Conservation (phyloP, 2,113 vertebrate species). For the Neolamprologus fasciatus region DNA sequence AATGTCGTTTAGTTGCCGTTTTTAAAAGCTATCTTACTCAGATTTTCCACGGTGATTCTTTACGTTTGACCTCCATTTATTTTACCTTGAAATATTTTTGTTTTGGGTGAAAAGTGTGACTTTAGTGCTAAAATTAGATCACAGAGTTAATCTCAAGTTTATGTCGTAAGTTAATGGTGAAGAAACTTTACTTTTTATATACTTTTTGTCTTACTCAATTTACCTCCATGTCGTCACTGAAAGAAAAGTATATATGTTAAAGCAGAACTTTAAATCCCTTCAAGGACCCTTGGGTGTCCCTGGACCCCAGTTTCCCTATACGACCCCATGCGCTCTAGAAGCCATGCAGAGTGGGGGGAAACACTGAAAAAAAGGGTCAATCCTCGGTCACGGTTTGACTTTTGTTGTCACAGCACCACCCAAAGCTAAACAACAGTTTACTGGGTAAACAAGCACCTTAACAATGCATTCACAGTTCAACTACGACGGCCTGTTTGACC, state of each 20-base stretch:
- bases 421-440: slow-evolving; percentile 46
- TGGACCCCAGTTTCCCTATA: not conserved
- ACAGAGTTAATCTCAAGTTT: not conserved
- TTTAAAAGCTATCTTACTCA: not conserved
- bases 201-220: not conserved
- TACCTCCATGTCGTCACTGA: not conserved
- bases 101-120: not conserved
- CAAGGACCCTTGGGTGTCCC: not conserved
- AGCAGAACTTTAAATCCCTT: not conserved
- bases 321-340: not conserved
- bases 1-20: not conserved
- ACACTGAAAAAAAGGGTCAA: slow-evolving; percentile 52
- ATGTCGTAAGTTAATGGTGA: not conserved
- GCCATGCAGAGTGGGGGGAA: slow-evolving; percentile 9
- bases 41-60: not conserved
- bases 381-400: slow-evolving; percentile 41
- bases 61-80: not conserved
- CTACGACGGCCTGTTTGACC: not conserved
- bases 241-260: not conserved
- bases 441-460: slow-evolving; percentile 25
- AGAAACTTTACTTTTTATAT: not conserved
- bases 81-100: not conserved
- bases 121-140: not conserved
- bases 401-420: slow-evolving; percentile 56
- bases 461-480: not conserved